phyloP scores from a whole-genome alignment of 1,140 invertebrate genomes.

The Drosophila nikananu region DNA sequence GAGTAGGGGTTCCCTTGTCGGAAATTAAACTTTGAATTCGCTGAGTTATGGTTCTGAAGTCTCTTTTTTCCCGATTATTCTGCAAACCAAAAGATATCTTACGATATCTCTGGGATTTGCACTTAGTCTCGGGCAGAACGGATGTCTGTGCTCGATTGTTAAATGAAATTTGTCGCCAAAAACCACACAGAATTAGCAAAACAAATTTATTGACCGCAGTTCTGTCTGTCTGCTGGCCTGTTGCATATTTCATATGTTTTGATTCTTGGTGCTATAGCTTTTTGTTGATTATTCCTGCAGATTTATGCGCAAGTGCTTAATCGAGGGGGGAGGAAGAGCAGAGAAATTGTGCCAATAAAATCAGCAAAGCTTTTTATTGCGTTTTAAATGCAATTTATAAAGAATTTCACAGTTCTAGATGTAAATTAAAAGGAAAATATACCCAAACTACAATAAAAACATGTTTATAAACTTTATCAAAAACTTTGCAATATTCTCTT shows the following conservation, averaged over 20 bases:
- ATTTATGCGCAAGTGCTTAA: conserved; percentile 58
- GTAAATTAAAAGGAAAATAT: not conserved
- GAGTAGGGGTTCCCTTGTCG: conserved; percentile 50
- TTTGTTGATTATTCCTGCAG: conserved; percentile 44
- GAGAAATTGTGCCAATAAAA: conserved; percentile 45
- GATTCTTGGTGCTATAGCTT: conserved; percentile 39
- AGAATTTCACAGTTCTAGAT: no score
- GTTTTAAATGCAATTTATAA: not conserved
- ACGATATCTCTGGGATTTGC: conserved; percentile 39
- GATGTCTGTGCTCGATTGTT: conserved; percentile 72
- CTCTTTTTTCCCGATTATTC: not conserved
- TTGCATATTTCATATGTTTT: conserved; percentile 77
- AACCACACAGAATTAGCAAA: conserved; percentile 68
- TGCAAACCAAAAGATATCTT: conserved; percentile 3
- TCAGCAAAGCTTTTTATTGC: not conserved
- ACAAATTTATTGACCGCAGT: conserved; percentile 52
- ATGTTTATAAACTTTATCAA: no score
- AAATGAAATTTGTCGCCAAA: conserved; percentile 73
- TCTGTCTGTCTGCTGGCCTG: conserved; percentile 41
- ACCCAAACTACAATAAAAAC: not conserved
- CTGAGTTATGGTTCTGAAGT: conserved; percentile 61
- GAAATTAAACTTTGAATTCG: conserved; percentile 66
- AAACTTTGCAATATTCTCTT: not conserved
- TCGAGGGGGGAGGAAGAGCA: not conserved
- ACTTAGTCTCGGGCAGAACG: conserved; percentile 44